Evolutionary conservation across 2,113 vertebrate species (phyloP), one percentile per base, ranked within the genome.

Genomic region (Martes martes): DNA sequence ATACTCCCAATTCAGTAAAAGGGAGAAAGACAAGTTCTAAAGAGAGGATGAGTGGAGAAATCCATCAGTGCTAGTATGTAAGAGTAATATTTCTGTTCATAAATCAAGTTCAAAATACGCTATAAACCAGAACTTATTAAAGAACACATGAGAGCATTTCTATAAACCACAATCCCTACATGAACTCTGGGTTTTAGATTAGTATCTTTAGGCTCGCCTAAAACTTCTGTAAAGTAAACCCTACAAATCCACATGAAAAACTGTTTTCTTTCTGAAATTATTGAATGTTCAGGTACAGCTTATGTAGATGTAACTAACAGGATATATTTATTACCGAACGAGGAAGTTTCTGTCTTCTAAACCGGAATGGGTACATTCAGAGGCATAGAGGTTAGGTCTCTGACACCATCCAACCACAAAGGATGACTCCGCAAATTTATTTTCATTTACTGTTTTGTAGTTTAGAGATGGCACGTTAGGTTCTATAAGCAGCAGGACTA

Each of bases 71-170:
- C 50, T 59, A 76, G 76, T 55, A 85, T 76, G 79, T 2, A 31
- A n/a, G 50, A 86, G 67, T 39, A 74, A 79, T 31, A 73, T 26
- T 83, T 83, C 39, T 80, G 71, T 36, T 71, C 91, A 89, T 91
- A 96, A 96, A 86, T 91, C 85, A 91, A 83, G 73, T 86, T 71
- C 95, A 92, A 93, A 95, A 85, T 67, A 55, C 88, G 85, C 47
- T 36, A 47, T 83, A 91, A 96, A 65, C 65, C 10, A n/a, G 33
- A 57, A 83, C 74, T 76, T 92, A 59, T 82, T 83, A 91, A 94
- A 89, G 47, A 92, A 88, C 55, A 52, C 42, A 63, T 6, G 36
- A 71, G 69, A 67, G 23, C 33, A 57, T 42, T 78, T 95, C 88
- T 78, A 61, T 39, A 69, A 95, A 92, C 23, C 57, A 94, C n/a